phyloP scores from a whole-genome alignment of 2,113 vertebrate species.

The Chitala chitala region DNA sequence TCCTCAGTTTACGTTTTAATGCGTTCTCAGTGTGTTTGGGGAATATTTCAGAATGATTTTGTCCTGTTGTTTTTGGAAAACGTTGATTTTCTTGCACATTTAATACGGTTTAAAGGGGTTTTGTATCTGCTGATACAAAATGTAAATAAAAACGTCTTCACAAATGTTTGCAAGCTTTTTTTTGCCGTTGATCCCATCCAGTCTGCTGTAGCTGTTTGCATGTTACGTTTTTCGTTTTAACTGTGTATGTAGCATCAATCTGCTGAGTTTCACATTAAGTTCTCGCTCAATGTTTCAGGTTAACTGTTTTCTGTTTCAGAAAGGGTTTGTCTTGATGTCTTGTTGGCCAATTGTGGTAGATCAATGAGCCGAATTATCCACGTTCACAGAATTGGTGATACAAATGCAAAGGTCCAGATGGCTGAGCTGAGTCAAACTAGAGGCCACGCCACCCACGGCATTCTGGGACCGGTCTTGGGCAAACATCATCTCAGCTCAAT shows the following conservation, averaged over 20 bases:
- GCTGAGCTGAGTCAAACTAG: constrained; percentile 16
- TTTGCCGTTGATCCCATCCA: not conserved
- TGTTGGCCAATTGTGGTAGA: too few relatives aligned
- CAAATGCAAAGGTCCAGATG: not conserved
- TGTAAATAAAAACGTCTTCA: constrained; percentile 67
- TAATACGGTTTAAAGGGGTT: constrained; percentile 72
- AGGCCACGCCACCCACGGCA: not conserved
- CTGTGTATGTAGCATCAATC: too few relatives aligned
- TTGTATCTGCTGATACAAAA: constrained; percentile 75
- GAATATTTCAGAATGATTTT: constrained; percentile 57
- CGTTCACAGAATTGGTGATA: not conserved
- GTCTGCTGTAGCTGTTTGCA: not conserved
- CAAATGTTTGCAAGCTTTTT: constrained; percentile 3
- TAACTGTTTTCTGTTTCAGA: too few relatives aligned
- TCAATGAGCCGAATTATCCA: too few relatives aligned
- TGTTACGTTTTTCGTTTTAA: too few relatives aligned
- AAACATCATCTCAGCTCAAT: not conserved
- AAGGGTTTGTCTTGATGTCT: not conserved
- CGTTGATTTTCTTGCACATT: constrained; percentile 77
- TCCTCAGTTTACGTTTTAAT: constrained; percentile 67
- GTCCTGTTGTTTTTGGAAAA: constrained; percentile 62
- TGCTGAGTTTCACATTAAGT: too few relatives aligned
- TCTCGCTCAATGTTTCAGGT: too few relatives aligned
- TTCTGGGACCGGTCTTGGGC: not conserved
- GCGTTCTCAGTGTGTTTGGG: constrained; percentile 14